These are phyloP conservation scores for Tympanoctomys barrerae DNA, from an alignment of 2,797 vertebrate genomes.

Conservation along the genomic window DNA sequence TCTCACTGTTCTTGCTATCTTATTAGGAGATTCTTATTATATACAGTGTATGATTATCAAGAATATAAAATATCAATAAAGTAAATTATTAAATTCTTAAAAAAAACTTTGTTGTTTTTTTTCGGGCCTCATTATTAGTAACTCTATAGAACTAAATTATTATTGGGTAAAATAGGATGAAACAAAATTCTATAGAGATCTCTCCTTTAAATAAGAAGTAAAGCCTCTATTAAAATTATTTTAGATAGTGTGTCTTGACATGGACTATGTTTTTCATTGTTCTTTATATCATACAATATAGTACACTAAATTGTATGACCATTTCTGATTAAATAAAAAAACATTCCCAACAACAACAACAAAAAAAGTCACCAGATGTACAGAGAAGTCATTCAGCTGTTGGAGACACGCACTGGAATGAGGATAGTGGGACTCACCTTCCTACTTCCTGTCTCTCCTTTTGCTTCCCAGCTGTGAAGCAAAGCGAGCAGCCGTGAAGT, in stretches of 20 bases:
- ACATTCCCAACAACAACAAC: neutral
- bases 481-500: neutral
- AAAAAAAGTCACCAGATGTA: too few species aligned
- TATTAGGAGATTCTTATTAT: too few species aligned
- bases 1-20: too few species aligned
- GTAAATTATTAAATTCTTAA: too few species aligned
- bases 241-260: constrained; percentile 30
- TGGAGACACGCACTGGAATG: neutral
- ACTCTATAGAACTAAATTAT: constrained; percentile 35
- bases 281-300: neutral
- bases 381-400: neutral
- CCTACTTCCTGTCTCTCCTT: neutral
- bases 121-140: neutral
- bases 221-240: neutral
- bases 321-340: neutral
- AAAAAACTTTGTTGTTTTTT: neutral
- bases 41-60: too few species aligned
- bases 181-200: neutral
- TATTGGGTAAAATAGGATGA: neutral
- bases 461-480: too few species aligned
- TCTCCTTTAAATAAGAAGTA: constrained; percentile 1
- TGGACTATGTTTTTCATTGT: neutral
- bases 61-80: too few species aligned
- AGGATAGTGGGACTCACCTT: too few species aligned
- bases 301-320: neutral